Percentiles rank a stretch among this genome's conserved stretches.
Conservation (phyloP, 2,797 vertebrate species). For the Botia almorhae region DNA sequence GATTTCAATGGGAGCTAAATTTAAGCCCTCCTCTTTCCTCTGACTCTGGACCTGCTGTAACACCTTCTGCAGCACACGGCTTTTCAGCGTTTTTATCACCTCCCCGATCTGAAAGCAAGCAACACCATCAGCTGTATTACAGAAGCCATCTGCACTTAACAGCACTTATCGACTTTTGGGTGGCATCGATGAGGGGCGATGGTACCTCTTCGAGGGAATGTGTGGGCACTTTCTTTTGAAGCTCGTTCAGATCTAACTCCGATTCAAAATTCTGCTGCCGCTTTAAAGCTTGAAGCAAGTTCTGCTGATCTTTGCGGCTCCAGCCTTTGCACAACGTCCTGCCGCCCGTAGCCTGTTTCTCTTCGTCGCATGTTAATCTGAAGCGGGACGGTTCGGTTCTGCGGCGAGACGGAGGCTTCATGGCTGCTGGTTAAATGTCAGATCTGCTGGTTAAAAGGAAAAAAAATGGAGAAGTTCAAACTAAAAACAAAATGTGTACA, state of each 20-base stretch:
- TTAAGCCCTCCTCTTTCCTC: constrained; percentile 48
- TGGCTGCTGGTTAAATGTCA: constrained; percentile 39
- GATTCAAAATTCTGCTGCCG: constrained; percentile 14
- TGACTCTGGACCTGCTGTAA: constrained; percentile 45
- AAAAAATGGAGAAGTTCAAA: not conserved
- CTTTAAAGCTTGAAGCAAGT: constrained; percentile 60
- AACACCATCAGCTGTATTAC: not conserved
- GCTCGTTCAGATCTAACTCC: constrained; percentile 58
- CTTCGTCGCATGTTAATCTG: not conserved
- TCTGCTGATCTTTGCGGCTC: constrained; percentile 52
- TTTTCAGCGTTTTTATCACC: constrained; percentile 67
- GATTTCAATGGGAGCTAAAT: constrained; percentile 66
- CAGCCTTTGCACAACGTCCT: constrained; percentile 43
- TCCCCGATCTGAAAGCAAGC: constrained; percentile 64
- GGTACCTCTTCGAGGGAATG: constrained; percentile 68
- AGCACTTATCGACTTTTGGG: too few species aligned
- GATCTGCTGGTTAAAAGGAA: too few species aligned
- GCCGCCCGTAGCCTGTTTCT: not conserved
- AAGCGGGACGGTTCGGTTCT: constrained; percentile 53
- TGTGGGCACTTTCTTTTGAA: constrained; percentile 58
- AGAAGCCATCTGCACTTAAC: not conserved
- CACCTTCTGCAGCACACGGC: constrained; percentile 53
- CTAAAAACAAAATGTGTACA: not conserved
- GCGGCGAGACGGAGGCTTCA: constrained; percentile 69
- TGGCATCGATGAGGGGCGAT: too few species aligned